Evolutionary conservation across 2,888 invertebrate species (phyloP), one percentile per base, ranked within the genome.

Genomic region (Hemithea aestivaria): DNA sequence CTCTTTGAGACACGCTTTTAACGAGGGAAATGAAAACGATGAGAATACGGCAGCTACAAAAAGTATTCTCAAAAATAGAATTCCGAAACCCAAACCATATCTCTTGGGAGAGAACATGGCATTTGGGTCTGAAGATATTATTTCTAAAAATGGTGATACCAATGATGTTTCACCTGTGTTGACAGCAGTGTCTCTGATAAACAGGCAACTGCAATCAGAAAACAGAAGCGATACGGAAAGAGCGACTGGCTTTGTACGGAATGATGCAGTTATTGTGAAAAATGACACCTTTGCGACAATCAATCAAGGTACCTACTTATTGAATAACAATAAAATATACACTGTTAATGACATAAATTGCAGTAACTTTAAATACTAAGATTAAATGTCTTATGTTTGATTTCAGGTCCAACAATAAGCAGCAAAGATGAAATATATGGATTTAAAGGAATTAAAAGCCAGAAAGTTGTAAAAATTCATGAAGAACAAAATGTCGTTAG

Each of bases 51-150:
- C 84, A 80, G 83, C 89, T 66, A 90, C 92, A 64, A 90, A 91
- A 57, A 91, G 93, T 58, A 93, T 93, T 74, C 82, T 93, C 60
- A 93, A 93, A 76, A 93, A 93, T 61, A 93, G 92, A 76, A 91
- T 92, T 30, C 83, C 91, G 25, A 92, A 92, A 68, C 93, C 93
- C 60, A 92, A 90, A 71, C 92, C 93, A 55, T 93, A 93, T 80
- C 91, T 92, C 66, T 81, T 93, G 58, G 93, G 92, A 33, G 92
- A 91, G 67, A 90, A 91, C 70, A 88, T 89, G 62, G 87, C 80
- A 41, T 74, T 85, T 71, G 82, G 85, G 71, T 45, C 51, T 25
- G 44, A 57, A 29, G 53, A 56, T 48, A 59, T 66, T 48, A 59
- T 66, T 51, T 38, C 44, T 32, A 59, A 54, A 32, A 57, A 63